Evolutionary conservation across 2,797 vertebrate genomes (phyloP).

Genomic region (Falco novaeseelandiae): DNA sequence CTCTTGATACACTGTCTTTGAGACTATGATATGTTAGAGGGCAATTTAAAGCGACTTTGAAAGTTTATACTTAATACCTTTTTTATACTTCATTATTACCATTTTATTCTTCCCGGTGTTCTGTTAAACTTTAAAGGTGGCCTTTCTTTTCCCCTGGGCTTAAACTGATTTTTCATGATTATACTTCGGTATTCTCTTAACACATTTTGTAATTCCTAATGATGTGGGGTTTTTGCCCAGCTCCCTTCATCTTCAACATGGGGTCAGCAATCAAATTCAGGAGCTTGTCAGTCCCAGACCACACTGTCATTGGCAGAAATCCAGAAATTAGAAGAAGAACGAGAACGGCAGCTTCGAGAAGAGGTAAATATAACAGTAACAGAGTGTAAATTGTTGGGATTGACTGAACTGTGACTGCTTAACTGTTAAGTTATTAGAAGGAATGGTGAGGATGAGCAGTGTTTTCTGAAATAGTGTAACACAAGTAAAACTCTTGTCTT

Average conservation of each 20-base stretch:
- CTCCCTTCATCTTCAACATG: constrained; percentile 98
- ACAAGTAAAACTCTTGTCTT: background rate
- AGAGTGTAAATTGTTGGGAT: background rate
- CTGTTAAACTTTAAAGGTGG: background rate
- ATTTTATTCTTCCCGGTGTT: background rate
- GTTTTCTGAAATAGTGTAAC: background rate
- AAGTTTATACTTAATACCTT: background rate
- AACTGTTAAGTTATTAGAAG: background rate
- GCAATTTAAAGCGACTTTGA: background rate
- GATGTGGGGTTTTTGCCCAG: constrained; percentile 68
- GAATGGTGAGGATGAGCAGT: background rate
- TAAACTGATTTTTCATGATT: background rate
- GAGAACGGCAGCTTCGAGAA: constrained; percentile 88
- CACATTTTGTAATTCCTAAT: background rate
- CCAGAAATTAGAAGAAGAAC: constrained; percentile 96
- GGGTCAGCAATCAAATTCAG: constrained; percentile 91
- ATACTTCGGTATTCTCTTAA: background rate
- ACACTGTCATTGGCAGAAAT: constrained; percentile 94
- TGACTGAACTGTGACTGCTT: background rate
- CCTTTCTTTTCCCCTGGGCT: background rate
- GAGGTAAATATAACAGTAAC: constrained; percentile 79
- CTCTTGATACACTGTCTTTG: background rate
- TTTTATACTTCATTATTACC: background rate
- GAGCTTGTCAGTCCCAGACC: constrained; percentile 84
- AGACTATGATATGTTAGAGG: background rate